These are phyloP conservation scores for Odontamblyopus rebecca DNA, from an alignment of 2,797 vertebrate genomes.

Conservation along the genomic window DNA sequence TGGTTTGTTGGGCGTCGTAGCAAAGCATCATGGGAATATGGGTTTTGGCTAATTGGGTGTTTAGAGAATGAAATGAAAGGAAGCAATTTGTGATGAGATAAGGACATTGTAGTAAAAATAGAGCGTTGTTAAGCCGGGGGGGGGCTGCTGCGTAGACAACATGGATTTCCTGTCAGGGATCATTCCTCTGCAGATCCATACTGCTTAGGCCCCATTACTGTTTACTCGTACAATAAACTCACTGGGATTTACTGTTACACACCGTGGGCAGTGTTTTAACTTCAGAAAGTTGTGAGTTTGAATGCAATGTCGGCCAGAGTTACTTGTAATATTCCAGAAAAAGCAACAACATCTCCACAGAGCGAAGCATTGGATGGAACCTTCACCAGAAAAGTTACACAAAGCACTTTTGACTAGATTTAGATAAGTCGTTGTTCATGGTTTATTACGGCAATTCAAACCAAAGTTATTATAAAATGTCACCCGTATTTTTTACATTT, in stretches of 20 bases:
- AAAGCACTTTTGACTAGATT: too few species aligned
- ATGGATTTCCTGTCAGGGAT: conserved; percentile 66
- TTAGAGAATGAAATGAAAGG: conserved; percentile 54
- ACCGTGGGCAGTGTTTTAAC: conserved; percentile 33
- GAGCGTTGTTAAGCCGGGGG: conserved; percentile 51
- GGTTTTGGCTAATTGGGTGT: conserved; percentile 56
- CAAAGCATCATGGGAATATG: conserved; percentile 44
- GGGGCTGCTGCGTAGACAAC: conserved; percentile 51
- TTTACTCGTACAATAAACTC: conserved; percentile 53
- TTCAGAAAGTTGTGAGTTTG: conserved; percentile 18
- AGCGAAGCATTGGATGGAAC: too few species aligned
- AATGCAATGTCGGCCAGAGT: too few species aligned
- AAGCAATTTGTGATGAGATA: conserved; percentile 48
- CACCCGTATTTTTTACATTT: not conserved
- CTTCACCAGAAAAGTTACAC: too few species aligned
- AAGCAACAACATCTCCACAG: too few species aligned
- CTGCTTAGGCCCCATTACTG: conserved; percentile 48
- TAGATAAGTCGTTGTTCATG: too few species aligned
- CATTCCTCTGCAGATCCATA: conserved; percentile 50
- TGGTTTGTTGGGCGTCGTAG: conserved; percentile 22
- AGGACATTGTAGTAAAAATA: conserved; percentile 63
- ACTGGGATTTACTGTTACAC: conserved; percentile 29
- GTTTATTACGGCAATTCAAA: too few species aligned
- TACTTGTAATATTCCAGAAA: too few species aligned
- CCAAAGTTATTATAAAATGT: too few species aligned